Conservation (phyloP, 2,888 invertebrate genomes). For the Unio pictorum region DNA sequence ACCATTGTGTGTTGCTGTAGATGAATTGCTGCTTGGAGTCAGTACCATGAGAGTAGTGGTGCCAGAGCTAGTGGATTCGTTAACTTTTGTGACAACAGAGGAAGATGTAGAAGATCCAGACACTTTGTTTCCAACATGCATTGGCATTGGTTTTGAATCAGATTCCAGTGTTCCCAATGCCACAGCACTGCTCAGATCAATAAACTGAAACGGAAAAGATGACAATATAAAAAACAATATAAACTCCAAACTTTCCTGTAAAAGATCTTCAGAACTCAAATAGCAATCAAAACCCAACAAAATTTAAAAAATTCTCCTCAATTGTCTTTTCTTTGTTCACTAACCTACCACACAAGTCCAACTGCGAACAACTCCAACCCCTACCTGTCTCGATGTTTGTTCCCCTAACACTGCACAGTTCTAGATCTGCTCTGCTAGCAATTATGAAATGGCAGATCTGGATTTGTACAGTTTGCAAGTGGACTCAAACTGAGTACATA, state of each 20-base stretch:
- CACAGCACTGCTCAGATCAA: slow-evolving; percentile 62
- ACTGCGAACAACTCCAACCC: slow-evolving; percentile 1
- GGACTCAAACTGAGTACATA: too few relatives aligned
- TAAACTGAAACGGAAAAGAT: slow-evolving; percentile 50
- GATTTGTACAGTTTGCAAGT: too few relatives aligned
- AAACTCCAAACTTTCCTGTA: background rate
- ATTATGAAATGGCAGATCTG: too few relatives aligned
- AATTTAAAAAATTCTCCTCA: too few relatives aligned
- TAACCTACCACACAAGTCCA: background rate
- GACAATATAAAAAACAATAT: too few relatives aligned
- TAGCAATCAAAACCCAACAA: background rate
- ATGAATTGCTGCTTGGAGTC: slow-evolving; percentile 42
- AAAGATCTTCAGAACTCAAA: background rate
- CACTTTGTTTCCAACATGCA: slow-evolving; percentile 23
- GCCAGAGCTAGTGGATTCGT: slow-evolving; percentile 29
- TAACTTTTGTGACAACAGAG: slow-evolving; percentile 33
- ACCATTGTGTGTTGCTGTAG: slow-evolving; percentile 32
- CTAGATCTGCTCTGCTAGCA: too few relatives aligned
- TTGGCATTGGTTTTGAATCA: slow-evolving; percentile 36
- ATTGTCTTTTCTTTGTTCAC: too few relatives aligned
- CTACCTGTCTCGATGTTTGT: background rate
- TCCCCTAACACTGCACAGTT: too few relatives aligned
- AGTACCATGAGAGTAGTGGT: slow-evolving; percentile 62
- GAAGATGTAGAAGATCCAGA: slow-evolving; percentile 20
- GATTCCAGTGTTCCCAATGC: slow-evolving; percentile 56